These are phyloP conservation scores for Neotoma lepida DNA, from an alignment of 2,113 vertebrate species.

Conservation along the genomic window DNA sequence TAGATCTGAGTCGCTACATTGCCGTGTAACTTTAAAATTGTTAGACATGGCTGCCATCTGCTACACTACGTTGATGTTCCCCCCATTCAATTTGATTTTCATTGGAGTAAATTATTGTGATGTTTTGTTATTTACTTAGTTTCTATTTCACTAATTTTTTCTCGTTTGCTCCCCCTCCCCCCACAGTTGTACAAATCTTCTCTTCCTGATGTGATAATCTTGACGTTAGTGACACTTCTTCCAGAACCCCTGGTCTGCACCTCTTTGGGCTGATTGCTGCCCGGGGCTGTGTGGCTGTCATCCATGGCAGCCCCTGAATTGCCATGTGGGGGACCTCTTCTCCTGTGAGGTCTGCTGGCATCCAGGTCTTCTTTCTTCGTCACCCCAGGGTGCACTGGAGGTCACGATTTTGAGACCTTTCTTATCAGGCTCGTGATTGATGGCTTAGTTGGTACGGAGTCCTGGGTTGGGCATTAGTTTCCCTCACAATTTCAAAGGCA, in stretches of 20 bases:
- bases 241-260: neutral
- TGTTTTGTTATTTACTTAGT: neutral
- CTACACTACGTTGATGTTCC: neutral
- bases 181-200: neutral
- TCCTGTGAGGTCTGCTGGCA: neutral
- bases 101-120: neutral
- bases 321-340: neutral
- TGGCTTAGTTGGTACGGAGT: constrained; percentile 29
- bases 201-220: neutral
- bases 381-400: neutral
- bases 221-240: neutral
- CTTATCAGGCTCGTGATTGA: constrained; percentile 49
- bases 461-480: constrained; percentile 48
- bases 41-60: neutral
- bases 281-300: neutral
- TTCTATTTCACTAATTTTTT: neutral
- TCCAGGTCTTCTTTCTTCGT: neutral
- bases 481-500: constrained; percentile 28
- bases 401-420: constrained; percentile 53
- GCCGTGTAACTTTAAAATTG: neutral
- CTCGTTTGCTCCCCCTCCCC: neutral
- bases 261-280: neutral
- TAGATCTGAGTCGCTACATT: neutral
- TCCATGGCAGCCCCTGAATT: neutral
- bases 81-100: neutral